These are phyloP conservation scores for Andrena camellia DNA, from an alignment of 2,888 invertebrate genomes.

Conservation along the genomic window DNA sequence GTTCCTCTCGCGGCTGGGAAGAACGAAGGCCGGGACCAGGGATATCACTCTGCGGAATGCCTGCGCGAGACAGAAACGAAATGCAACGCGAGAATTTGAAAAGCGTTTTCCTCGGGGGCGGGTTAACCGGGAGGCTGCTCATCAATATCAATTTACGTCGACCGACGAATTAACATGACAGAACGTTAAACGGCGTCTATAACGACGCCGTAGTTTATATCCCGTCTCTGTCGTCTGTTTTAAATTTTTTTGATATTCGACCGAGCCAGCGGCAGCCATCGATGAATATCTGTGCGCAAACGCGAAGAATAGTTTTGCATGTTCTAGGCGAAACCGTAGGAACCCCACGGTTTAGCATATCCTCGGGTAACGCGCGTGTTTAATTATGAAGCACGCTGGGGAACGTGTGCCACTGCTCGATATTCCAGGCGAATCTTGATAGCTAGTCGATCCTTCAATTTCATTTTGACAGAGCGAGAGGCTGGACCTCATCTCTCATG, in stretches of 20 bases:
- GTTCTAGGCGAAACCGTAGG: too few species aligned
- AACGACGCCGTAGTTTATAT: neutral
- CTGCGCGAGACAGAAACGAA: constrained; percentile 5
- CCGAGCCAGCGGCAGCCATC: neutral
- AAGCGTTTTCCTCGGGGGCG: constrained; percentile 8
- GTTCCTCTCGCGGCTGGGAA: neutral
- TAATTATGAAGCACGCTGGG: too few species aligned
- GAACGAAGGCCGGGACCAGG: neutral
- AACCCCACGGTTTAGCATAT: too few species aligned
- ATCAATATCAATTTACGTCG: constrained; percentile 38
- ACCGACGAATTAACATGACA: constrained; percentile 12
- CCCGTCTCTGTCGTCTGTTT: neutral
- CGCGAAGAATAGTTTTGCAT: neutral
- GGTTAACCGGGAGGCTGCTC: neutral
- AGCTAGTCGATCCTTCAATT: too few species aligned
- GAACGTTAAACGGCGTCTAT: neutral
- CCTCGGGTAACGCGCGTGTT: too few species aligned
- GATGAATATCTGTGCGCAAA: neutral
- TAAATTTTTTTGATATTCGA: neutral
- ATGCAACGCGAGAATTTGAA: constrained; percentile 4
- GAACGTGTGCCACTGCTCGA: too few species aligned
- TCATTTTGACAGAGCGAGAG: neutral
- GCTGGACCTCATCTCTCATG: neutral
- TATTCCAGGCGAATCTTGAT: too few species aligned
- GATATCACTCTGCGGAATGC: constrained; percentile 8